phyloP scores from a whole-genome alignment of 2,797 vertebrate genomes.

The Serranus cabrilla region DNA sequence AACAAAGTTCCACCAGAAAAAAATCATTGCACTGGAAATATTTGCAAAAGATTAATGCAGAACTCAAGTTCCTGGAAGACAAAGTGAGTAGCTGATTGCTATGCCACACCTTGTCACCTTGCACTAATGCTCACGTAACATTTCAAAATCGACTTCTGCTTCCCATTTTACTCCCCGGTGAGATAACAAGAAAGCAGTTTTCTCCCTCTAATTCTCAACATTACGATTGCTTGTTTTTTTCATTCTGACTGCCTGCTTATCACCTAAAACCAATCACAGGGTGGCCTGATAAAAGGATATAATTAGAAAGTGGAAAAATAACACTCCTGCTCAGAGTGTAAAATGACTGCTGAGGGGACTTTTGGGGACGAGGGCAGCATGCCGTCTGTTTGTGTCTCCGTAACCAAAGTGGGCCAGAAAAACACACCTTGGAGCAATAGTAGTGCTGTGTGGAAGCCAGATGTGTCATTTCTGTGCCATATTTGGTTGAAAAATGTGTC shows the following conservation, averaged over 20 bases:
- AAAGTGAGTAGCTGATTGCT: constrained; percentile 60
- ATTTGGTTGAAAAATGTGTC: constrained; percentile 19
- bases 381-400: constrained; percentile 20
- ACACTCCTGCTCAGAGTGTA: constrained; percentile 64
- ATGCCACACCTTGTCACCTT: constrained; percentile 62
- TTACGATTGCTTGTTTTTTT: constrained; percentile 74
- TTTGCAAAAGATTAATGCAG: constrained; percentile 59
- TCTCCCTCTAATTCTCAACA: constrained; percentile 71
- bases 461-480: constrained; percentile 10
- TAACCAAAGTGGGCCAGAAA: constrained; percentile 39
- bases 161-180: constrained; percentile 58
- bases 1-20: constrained; percentile 55
- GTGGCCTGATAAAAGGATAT: constrained; percentile 77
- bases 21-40: constrained; percentile 47
- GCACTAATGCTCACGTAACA: constrained; percentile 64
- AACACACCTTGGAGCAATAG: constrained; percentile 21
- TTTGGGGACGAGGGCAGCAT: constrained; percentile 35
- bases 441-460: constrained; percentile 11
- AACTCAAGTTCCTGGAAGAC: constrained; percentile 59
- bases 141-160: constrained; percentile 64
- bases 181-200: constrained; percentile 72
- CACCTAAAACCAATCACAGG: constrained; percentile 78
- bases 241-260: constrained; percentile 66
- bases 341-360: constrained; percentile 54
- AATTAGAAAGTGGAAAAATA: constrained; percentile 78